Percentiles rank a stretch among this genome's conserved stretches.
phyloP scores from a whole-genome alignment of 23 tunicate genomes.

The Trididemnum miniatum region DNA sequence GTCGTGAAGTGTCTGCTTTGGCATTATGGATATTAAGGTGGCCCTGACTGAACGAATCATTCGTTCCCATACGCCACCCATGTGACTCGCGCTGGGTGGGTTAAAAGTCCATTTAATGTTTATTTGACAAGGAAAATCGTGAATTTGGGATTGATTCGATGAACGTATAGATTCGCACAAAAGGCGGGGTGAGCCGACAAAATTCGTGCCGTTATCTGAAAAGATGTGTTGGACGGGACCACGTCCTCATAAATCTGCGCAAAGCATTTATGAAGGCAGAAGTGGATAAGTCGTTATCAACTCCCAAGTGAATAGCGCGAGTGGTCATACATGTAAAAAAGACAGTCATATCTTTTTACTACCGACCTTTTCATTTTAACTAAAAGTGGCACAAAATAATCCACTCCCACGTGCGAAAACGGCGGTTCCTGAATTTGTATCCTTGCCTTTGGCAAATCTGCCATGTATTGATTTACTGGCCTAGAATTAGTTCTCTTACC shows the following conservation, averaged over 20 bases:
- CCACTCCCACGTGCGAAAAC: background rate
- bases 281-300: background rate
- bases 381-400: background rate
- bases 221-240: background rate
- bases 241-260: background rate
- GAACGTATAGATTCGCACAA: background rate
- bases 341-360: background rate
- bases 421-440: background rate
- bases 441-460: background rate
- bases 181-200: background rate
- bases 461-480: background rate
- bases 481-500: background rate
- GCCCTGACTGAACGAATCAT: background rate
- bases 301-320: background rate
- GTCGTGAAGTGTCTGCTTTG: background rate
- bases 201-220: background rate
- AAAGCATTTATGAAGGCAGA: background rate
- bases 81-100: background rate
- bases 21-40: background rate
- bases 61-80: background rate
- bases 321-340: background rate
- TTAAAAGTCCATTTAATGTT: background rate
- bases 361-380: background rate
- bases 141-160: background rate
- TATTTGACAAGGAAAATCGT: background rate